These are phyloP conservation scores for Drosophila melanosoma DNA, from an alignment of 2,888 invertebrate species.

Conservation along the genomic window DNA sequence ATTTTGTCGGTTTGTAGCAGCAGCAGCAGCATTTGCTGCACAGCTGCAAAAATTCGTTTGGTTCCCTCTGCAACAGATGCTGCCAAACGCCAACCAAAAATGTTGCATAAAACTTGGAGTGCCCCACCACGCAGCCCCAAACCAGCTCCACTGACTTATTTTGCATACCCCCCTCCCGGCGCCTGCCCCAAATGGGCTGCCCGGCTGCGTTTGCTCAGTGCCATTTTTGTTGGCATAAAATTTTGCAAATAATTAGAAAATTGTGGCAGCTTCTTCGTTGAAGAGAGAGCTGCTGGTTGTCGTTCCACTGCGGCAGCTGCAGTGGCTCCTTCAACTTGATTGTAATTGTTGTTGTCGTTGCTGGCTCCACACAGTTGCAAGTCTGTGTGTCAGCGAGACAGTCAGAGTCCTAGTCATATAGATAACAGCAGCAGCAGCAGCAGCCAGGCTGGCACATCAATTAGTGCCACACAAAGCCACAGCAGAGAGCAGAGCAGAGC, in stretches of 20 bases:
- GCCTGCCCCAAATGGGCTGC: conserved; percentile 17
- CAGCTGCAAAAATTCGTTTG: conserved; percentile 63
- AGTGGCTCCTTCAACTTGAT: conserved; percentile 28
- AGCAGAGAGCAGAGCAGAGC: conserved; percentile 27
- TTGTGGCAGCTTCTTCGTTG: conserved; percentile 71
- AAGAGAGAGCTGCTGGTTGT: conserved; percentile 23
- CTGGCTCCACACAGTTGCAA: conserved; percentile 30
- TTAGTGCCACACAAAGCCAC: conserved; percentile 76
- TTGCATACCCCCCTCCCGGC: background rate
- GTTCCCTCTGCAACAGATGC: conserved; percentile 56
- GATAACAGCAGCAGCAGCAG: conserved; percentile 24
- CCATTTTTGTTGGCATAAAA: conserved; percentile 77
- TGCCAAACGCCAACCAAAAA: conserved; percentile 50
- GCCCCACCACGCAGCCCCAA: conserved; percentile 24
- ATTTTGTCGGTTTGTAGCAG: background rate
- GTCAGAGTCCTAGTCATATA: conserved; percentile 31
- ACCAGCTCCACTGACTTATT: background rate
- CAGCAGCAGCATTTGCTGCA: conserved; percentile 23
- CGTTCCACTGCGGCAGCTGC: conserved; percentile 41
- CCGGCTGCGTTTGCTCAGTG: conserved; percentile 46
- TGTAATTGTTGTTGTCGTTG: conserved; percentile 31
- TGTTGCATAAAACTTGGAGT: conserved; percentile 72
- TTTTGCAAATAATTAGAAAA: conserved; percentile 81
- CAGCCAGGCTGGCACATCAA: conserved; percentile 70
- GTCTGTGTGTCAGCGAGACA: conserved; percentile 62